Evolutionary conservation across 2,888 invertebrate species (phyloP).

Genomic region (Meiosimyza platycephala): DNA sequence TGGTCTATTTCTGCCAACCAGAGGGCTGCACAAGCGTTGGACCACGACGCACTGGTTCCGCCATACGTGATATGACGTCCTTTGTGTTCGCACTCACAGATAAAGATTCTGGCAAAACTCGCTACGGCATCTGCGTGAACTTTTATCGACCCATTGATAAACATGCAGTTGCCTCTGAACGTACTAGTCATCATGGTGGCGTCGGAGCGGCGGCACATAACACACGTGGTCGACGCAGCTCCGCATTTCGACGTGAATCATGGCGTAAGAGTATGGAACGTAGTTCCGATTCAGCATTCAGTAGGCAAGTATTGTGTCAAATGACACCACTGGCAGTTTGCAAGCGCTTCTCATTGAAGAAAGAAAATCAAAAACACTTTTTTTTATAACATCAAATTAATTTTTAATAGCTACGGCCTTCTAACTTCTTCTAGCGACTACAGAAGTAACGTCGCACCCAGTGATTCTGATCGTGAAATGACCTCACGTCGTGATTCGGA

Average conservation of each 20-base stretch:
- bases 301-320: conserved; percentile 75
- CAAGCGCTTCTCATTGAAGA: not conserved
- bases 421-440: conserved; percentile 82
- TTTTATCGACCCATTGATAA: conserved; percentile 94
- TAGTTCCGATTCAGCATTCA: conserved; percentile 92
- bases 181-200: conserved; percentile 41
- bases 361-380: not conserved
- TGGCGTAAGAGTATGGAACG: conserved; percentile 94
- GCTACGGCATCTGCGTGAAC: conserved; percentile 98
- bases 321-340: not conserved
- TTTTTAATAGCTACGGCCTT: conserved; percentile 67
- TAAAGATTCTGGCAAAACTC: conserved; percentile 95
- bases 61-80: conserved; percentile 89
- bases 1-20: conserved; percentile 99
- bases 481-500: conserved; percentile 80
- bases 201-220: conserved; percentile 45
- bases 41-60: conserved; percentile 79
- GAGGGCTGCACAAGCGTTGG: conserved; percentile 97
- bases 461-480: conserved; percentile 90
- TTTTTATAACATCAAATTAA: not conserved
- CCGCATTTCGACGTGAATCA: conserved; percentile 82
- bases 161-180: conserved; percentile 56
- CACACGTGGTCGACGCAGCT: conserved; percentile 64
- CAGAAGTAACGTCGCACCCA: conserved; percentile 90
- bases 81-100: conserved; percentile 99